Percentiles rank a stretch among this genome's conserved stretches.
These are phyloP conservation scores for human (Homo sapiens) DNA, from an alignment of 2,113 vertebrate genomes.

Conservation along the genomic window DNA sequence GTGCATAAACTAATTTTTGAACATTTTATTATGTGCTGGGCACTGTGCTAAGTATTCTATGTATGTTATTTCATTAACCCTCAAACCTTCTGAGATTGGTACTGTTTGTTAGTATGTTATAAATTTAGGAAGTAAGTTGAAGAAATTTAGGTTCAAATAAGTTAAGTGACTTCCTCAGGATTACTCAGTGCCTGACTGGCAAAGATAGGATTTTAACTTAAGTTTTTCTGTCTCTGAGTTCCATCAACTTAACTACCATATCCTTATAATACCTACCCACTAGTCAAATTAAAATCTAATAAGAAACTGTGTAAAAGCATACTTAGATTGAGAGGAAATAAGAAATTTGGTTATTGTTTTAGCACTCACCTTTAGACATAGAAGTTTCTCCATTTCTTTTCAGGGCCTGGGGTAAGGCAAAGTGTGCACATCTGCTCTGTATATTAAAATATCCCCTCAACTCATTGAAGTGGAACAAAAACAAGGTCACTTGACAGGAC, in stretches of 20 bases:
- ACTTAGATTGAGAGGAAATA: neutral
- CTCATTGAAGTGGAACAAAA: neutral
- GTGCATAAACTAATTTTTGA: neutral
- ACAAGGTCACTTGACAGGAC: neutral
- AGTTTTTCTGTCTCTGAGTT: slow-evolving; percentile 15
- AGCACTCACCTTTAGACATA: neutral
- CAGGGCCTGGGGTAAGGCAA: neutral
- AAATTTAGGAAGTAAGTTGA: slow-evolving; percentile 7
- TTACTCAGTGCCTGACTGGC: neutral
- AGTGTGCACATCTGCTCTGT: neutral
- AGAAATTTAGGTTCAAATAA: neutral
- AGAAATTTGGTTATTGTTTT: neutral
- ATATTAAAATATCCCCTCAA: neutral
- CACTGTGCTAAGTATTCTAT: neutral
- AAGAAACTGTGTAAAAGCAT: neutral
- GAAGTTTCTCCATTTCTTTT: neutral
- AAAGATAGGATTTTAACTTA: neutral
- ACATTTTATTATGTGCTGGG: neutral
- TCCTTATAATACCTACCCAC: neutral
- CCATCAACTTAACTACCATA: neutral
- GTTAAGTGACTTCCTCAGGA: neutral
- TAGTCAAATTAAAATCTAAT: slow-evolving; percentile 19
- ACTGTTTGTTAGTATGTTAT: neutral
- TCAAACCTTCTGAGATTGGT: neutral
- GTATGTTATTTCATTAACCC: neutral